Evolutionary conservation across 2,888 invertebrate species (phyloP), one percentile per base, ranked within the genome.

Genomic region (Pediacus dermestoides): DNA sequence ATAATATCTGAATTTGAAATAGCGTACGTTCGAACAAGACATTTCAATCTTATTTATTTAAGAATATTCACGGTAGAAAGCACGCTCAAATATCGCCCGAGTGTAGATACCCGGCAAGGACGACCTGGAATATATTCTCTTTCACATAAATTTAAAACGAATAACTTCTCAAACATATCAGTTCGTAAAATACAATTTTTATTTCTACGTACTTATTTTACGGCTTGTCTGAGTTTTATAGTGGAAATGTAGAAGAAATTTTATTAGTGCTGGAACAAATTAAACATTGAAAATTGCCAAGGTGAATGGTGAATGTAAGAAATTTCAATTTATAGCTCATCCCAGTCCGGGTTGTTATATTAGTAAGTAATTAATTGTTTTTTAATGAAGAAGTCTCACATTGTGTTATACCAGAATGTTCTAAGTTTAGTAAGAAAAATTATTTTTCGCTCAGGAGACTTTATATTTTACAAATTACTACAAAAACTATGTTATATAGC

Each of bases 51-150:
- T 18, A 18, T 18, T 18, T 18, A 18, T 18, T 18, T 18, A 18
- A 18, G 21, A 18, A 18, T 18, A 18, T 18, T 18, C 21, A 18
- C 21, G 21, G 21, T 18, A 18, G 21, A 18, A 18, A 18, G 21
- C 6, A 18, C 21, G n/a, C n/a, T 18, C 6, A n/a, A 18, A 18
- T 18, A 18, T 18, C 21, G 21, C 21, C 21, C n/a, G n/a, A 18
- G n/a, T 7, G n/a, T 18, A 18, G 6, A 18, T 18, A 18, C n/a
- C n/a, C 21, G 6, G 21, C 6, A n/a, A 18, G 6, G n/a, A 18
- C n/a, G n/a, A 18, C 6, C 6, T 18, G 21, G n/a, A 18, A 18
- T 7, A 18, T 7, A 18, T 18, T 18, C 21, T n/a, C n/a, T 6
- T 7, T 7, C n/a, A 6, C 21, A 7, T 6, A 18, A 18, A 6